Conservation (phyloP, 2,888 invertebrate species). For the Mylabris sibirica region DNA sequence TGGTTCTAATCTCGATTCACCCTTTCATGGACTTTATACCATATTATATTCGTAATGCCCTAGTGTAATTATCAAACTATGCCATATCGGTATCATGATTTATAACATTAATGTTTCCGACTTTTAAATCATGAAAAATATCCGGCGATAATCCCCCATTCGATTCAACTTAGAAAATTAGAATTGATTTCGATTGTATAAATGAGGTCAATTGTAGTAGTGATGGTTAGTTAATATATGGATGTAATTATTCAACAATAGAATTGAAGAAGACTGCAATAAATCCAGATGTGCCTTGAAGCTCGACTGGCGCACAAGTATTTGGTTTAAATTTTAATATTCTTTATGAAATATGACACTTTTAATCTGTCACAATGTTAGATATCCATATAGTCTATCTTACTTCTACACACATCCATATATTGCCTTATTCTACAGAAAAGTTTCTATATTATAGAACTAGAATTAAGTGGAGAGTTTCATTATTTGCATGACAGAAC, state of each 20-base stretch:
- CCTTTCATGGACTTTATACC: conserved; percentile 30
- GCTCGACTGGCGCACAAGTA: conserved; percentile 1
- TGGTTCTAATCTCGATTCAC: conserved; percentile 43
- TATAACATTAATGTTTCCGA: background rate
- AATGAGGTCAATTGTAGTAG: background rate
- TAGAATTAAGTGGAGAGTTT: conserved; percentile 32
- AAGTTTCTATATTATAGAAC: conserved; percentile 27
- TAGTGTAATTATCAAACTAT: background rate
- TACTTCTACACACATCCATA: conserved; percentile 36
- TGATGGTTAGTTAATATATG: background rate
- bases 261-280: conserved; percentile 14
- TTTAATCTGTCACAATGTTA: conserved; percentile 40
- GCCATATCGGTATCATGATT: background rate
- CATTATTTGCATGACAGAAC: conserved; percentile 35
- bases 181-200: background rate
- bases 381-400: background rate
- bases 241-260: conserved; percentile 1
- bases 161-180: background rate
- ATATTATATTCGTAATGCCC: conserved; percentile 8
- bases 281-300: conserved; percentile 32
- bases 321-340: conserved; percentile 42
- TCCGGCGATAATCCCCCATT: background rate
- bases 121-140: background rate
- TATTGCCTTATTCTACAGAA: conserved; percentile 21
- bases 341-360: conserved; percentile 43